Base-by-base conservation (phyloP, 2,888 invertebrate genomes). In the Hemistola chrysoprasaria region DNA sequence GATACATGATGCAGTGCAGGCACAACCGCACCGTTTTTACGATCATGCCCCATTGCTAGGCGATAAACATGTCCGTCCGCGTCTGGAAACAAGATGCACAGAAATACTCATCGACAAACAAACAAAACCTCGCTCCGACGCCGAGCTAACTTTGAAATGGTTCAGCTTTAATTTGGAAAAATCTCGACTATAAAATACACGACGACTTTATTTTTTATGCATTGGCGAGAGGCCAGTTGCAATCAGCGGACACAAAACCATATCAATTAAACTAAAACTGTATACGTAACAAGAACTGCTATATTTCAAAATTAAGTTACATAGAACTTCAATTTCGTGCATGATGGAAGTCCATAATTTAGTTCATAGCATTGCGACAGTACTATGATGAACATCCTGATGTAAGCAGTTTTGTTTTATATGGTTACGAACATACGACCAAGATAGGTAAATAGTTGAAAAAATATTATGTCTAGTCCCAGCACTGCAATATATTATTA, bases 51-150 rank as follows among this genome's bases (percentile, higher is more conserved):
- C 69, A 71, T 70, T 59, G 66, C 71, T 71, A 70, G 72, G 70
- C 76, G 72, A 82, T 82, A 82, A 83, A 83, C 81, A 82, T 69
- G 69, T 70, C 73, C 57, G 68, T 68, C 71, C 55, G 63, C 56
- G 62, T 61, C 66, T 66, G 71, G 71, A 70, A 78, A 68, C 74
- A 74, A 67, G 68, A 70, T 56, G 59, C 68, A 71, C 77, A 65
- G 62, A 81, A 80, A 83, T 83, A 83, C 55, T 68, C 63, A 51
- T 62, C 54, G 58, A 60, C 64, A 75, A 78, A 78, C 68, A 81
- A 79, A 78, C 70, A 71, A 59, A 58, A 40, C 34, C 40, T 58
- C 60, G 50, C 46, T 47, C 47, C 48, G 49, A 50, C 46, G 47
- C 47, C 48, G 49, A 42, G 46, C 55, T 43, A 49, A 62, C 53